Conservation (phyloP, 1,140 invertebrate species). For the Drosophila virilis region DNA sequence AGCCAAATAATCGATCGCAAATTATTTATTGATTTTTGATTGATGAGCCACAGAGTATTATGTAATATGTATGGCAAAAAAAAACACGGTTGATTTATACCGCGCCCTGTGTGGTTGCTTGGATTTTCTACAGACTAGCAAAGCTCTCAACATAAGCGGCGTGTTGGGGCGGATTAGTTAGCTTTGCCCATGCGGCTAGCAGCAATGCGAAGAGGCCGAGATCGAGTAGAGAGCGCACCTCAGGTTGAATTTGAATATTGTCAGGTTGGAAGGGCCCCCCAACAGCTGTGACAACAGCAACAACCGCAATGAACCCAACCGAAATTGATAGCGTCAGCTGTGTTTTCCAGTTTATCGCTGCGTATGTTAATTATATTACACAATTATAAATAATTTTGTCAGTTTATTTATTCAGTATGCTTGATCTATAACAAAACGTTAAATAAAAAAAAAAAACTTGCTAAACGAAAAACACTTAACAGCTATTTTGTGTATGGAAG, state of each 20-base stretch:
- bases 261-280: constrained; percentile 50
- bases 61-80: neutral
- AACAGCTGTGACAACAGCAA: constrained; percentile 46
- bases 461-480: constrained; percentile 66
- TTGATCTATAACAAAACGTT: constrained; percentile 71
- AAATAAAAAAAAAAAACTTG: constrained; percentile 47
- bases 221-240: constrained; percentile 23
- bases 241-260: constrained; percentile 73
- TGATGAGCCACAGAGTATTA: constrained; percentile 51
- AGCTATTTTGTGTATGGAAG: constrained; percentile 33
- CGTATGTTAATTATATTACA: constrained; percentile 29
- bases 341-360: constrained; percentile 41
- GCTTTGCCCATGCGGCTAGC: constrained; percentile 74
- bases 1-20: constrained; percentile 82
- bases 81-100: constrained; percentile 17
- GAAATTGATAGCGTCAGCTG: constrained; percentile 34
- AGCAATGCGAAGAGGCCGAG: constrained; percentile 66
- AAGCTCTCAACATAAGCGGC: constrained; percentile 19
- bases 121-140: constrained; percentile 27
- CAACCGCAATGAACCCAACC: neutral
- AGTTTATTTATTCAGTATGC: constrained; percentile 69
- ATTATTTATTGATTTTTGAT: constrained; percentile 84
- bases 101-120: neutral
- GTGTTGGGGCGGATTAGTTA: constrained; percentile 78
- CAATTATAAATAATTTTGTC: constrained; percentile 26